Evolutionary conservation across 2,113 vertebrate species (phyloP), one percentile per base, ranked within the genome.

Genomic region (Pionites leucogaster): DNA sequence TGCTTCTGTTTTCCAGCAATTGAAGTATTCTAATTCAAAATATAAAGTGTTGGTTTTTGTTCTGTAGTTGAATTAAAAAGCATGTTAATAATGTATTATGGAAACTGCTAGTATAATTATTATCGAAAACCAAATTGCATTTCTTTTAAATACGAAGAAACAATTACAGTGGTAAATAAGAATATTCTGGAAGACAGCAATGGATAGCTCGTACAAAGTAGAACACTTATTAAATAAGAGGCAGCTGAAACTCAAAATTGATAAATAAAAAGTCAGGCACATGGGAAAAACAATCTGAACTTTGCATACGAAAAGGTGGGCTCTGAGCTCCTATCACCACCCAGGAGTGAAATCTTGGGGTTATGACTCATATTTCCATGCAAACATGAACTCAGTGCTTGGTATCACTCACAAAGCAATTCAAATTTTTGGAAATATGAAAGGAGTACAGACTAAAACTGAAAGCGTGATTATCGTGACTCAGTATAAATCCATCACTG

Each of bases 361-460:
- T 95, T 95, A 81, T 97, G 92, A 97, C 86, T 96, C 96, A 97
- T 68, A 46, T 81, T 86, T 91, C 64, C 10, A 0, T 82, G 74
- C 52, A 92, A 92, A 84, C 86, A 89, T 47, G 80, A 94, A 91
- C 62, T 68, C 74, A 75, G 35, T 2, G 1, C 62, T 95, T 82
- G 18, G 20, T 84, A 86, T 68, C 74, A 47, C 35, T 70, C 83
- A 79, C 82, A 93, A 95, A 78, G 33, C 64, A 93, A 91, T 82
- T 78, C 55, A 55, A 20, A 79, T 86, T 55, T 90, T 92, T 8
- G 9, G 65, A 84, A 91, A 86, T 63, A 92, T n/a, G 77, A 74
- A 84, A 87, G 39, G 16, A 79, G 5, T 33, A 91, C 27, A 79
- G 39, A 81, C 47, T 92, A 71, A 95, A 93, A 75, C 27, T 19